Base-by-base conservation (phyloP, 2,888 invertebrate species). In the Ophion slaviceki region DNA sequence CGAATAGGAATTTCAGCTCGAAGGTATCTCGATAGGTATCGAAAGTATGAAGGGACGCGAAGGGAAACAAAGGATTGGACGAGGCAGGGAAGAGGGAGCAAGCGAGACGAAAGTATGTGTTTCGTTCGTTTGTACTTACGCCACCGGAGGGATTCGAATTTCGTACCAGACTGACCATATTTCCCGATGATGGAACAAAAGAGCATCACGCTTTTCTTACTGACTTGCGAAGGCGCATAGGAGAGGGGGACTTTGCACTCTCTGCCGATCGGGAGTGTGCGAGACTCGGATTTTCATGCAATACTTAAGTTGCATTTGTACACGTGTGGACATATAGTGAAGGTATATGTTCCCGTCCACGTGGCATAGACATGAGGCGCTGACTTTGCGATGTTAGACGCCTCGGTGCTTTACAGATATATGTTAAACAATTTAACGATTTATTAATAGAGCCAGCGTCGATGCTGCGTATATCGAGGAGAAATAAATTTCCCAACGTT, bases 81-180 rank as follows among this genome's bases (percentile, higher is more conserved):
- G 40, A 32, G 20, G 47, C 24, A 47, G 64, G 11, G 47, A 57
- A 81, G 24, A 36, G 72, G 24, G 32, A 71, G 32, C 57, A 40
- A 45, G 40, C 24, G 62, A 67, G 20, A 64, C 20, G 40, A 67
- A 74, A 45, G 17, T 59, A 40, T 79, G 72, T 79, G 72, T 78
- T 79, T 36, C 24, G 75, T 78, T 62, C 76, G 61, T 66, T 62
- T 5, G 36, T 86, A 92, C 92, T 92, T 87, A 92, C 92, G 86
- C 92, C 90, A 82, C 90, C 88, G 61, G 89, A 90, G n/a, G 86
- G 89, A 86, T 90, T 91, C 45, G 88, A 89, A 80, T 89, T 87
- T 79, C 92, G 90, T 36, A 89, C 74, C 72, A 93, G 89, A 88
- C 92, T 92, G 88, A 92, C 92, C 92, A 40, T 40, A 92, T 93